Evolutionary conservation across 2,888 invertebrate genomes (phyloP).

Genomic region (Volucella inflata): DNA sequence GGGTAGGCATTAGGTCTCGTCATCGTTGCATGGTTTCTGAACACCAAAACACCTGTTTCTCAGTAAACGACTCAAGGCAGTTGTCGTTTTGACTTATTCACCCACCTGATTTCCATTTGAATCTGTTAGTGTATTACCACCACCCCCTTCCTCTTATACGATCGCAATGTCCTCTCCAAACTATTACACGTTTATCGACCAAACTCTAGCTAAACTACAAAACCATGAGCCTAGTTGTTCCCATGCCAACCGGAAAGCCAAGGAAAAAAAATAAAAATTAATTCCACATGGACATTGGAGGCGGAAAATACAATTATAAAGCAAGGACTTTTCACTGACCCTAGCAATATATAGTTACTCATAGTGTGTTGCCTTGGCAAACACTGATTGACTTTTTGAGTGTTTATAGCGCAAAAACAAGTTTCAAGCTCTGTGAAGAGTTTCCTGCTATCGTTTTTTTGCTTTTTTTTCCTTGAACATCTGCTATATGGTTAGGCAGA

Average conservation of each 20-base stretch:
- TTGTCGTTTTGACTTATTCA: slow-evolving; percentile 28
- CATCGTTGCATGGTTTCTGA: slow-evolving; percentile 37
- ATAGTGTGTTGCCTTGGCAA: slow-evolving; percentile 63
- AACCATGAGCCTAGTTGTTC: slow-evolving; percentile 38
- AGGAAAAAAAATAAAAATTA: not conserved
- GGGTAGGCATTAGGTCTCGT: slow-evolving; percentile 45
- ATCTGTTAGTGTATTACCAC: not conserved
- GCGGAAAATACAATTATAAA: not conserved
- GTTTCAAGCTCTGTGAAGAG: not conserved
- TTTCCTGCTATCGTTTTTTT: slow-evolving; percentile 1
- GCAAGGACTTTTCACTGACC: slow-evolving; percentile 58
- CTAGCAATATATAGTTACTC: not conserved
- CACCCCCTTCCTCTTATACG: not conserved
- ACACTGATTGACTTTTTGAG: slow-evolving; percentile 56
- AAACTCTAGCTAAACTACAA: slow-evolving; percentile 53
- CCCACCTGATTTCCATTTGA: slow-evolving; percentile 33
- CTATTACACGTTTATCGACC: slow-evolving; percentile 64
- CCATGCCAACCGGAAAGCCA: slow-evolving; percentile 31
- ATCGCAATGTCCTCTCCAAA: slow-evolving; percentile 33
- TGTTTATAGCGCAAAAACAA: slow-evolving; percentile 72
- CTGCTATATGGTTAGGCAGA: slow-evolving; percentile 19
- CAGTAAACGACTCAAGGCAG: slow-evolving; percentile 19
- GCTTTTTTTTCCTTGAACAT: slow-evolving; percentile 2
- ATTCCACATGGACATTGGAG: slow-evolving; percentile 31
- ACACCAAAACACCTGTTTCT: slow-evolving; percentile 70